phyloP scores from a whole-genome alignment of 2,888 invertebrate genomes.

The Drosophila picticornis region DNA sequence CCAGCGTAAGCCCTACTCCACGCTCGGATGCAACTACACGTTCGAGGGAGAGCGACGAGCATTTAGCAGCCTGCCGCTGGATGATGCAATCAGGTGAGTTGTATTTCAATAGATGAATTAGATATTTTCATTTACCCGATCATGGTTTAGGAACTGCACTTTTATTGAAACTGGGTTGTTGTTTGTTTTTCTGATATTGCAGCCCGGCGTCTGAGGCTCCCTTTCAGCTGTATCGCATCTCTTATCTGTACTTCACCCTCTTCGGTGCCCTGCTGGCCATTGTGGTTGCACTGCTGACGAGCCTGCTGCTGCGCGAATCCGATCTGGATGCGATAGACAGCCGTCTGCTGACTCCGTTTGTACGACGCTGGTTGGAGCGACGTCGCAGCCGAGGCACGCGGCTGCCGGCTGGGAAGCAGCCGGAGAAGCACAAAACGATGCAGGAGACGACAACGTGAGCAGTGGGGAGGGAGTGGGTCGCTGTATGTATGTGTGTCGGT shows the following conservation, averaged over 20 bases:
- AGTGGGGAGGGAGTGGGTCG: neutral
- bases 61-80: conserved; percentile 75
- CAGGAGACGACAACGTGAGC: conserved; percentile 67
- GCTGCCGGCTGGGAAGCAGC: conserved; percentile 36
- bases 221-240: conserved; percentile 88
- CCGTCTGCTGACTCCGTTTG: conserved; percentile 89
- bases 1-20: conserved; percentile 86
- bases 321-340: conserved; percentile 87
- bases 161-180: neutral
- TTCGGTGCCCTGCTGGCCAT: conserved; percentile 87
- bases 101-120: too few species aligned
- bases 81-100: conserved; percentile 51
- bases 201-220: conserved; percentile 72
- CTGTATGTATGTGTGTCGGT: neutral
- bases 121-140: neutral
- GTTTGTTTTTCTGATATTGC: neutral
- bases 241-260: conserved; percentile 92
- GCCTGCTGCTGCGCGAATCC: conserved; percentile 86
- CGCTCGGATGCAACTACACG: conserved; percentile 86
- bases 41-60: conserved; percentile 81
- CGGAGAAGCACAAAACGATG: conserved; percentile 26
- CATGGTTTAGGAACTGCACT: neutral
- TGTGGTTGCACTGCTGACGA: conserved; percentile 86
- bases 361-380: conserved; percentile 86
- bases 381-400: conserved; percentile 48